Percentiles rank a stretch among this genome's conserved stretches.
These are phyloP conservation scores for Drosophila bifasciata DNA, from an alignment of 1,140 invertebrate species.

Conservation along the genomic window DNA sequence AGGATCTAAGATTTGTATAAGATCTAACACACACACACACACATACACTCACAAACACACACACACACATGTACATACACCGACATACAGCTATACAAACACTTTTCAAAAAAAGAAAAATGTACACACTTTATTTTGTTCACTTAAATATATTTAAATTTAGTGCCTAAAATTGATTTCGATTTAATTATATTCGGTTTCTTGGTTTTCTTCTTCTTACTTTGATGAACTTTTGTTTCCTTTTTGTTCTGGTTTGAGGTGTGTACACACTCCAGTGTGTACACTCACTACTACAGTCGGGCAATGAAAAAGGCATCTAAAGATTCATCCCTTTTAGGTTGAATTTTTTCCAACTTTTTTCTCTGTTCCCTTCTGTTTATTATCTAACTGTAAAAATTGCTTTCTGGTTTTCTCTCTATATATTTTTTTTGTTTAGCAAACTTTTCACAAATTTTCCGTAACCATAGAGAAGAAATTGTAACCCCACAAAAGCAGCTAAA, in stretches of 20 bases:
- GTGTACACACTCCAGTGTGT: neutral
- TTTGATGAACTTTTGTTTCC: conserved; percentile 11
- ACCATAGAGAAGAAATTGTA: conserved; percentile 37
- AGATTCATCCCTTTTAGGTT: neutral
- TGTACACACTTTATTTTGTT: neutral
- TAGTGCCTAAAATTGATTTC: conserved; percentile 25
- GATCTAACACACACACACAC: conserved; percentile 6
- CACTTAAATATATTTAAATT: neutral
- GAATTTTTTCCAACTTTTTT: neutral
- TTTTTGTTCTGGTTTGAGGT: neutral
- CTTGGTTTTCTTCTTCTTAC: conserved; percentile 9
- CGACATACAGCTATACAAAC: conserved; percentile 1
- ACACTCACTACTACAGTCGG: neutral
- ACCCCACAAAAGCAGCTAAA: conserved; percentile 21
- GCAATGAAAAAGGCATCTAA: too few species aligned
- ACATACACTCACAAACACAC: conserved; percentile 21
- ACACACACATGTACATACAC: conserved; percentile 30
- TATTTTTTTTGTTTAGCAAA: conserved; percentile 57
- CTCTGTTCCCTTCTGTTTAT: too few species aligned
- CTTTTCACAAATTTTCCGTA: conserved; percentile 58
- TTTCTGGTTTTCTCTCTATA: conserved; percentile 49
- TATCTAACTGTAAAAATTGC: too few species aligned
- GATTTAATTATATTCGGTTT: conserved; percentile 22
- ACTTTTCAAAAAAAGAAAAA: conserved; percentile 5
- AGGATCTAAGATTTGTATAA: neutral